A percentile compares a stretch with the other conserved stretches of the same genome.
phyloP scores from a whole-genome alignment of 2,113 vertebrate genomes.

The Uria aalge region DNA sequence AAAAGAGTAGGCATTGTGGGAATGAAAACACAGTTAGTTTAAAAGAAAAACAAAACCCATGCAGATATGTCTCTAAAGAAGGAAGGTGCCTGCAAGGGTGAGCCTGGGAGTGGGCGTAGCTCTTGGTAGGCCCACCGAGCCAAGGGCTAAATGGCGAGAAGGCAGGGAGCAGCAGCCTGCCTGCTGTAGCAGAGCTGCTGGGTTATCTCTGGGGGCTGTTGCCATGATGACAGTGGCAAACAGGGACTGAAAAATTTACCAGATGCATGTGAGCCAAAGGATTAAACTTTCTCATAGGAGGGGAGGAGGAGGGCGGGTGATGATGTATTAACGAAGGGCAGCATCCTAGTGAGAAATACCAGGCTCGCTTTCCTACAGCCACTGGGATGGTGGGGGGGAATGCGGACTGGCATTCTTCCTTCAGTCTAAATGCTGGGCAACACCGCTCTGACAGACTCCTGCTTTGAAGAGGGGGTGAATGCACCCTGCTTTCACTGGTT shows the following conservation, averaged over 20 bases:
- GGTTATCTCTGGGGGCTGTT: slow-evolving; percentile 27
- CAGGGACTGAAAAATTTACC: slow-evolving; percentile 37
- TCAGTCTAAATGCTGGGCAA: neutral
- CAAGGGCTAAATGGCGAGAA: neutral
- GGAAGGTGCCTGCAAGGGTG: neutral
- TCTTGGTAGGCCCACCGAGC: neutral
- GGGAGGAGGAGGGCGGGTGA: neutral
- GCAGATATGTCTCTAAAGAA: neutral
- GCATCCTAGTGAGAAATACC: slow-evolving; percentile 25
- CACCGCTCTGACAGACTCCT: neutral
- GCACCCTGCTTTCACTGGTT: neutral
- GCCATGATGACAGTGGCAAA: slow-evolving; percentile 13
- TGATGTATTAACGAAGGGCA: neutral
- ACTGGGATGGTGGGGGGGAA: neutral
- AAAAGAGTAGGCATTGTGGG: neutral
- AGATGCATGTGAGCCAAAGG: slow-evolving; percentile 1
- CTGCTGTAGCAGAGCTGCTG: neutral
- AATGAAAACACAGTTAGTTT: neutral
- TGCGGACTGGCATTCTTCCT: neutral
- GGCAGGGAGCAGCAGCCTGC: neutral
- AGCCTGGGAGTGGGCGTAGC: neutral
- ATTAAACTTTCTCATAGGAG: slow-evolving; percentile 36
- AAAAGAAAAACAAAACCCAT: neutral
- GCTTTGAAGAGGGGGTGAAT: neutral
- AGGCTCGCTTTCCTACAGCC: neutral